Conservation (phyloP, 2,113 vertebrate genomes). For the Melanostigma gelatinosum region DNA sequence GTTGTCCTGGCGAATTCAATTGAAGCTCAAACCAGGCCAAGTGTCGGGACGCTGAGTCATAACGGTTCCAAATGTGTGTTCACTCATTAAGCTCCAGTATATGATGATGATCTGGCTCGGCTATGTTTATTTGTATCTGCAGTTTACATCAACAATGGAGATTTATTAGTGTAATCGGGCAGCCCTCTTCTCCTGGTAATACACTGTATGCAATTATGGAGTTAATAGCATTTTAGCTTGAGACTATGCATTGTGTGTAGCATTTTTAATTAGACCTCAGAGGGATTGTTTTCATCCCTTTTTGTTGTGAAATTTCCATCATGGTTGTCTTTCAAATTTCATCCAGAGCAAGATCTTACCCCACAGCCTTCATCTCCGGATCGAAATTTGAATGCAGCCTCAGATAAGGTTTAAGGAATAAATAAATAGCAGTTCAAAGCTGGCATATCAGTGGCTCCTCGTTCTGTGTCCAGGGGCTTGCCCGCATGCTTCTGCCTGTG, state of each 20-base stretch:
- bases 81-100: constrained; percentile 16
- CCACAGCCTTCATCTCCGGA: constrained; percentile 27
- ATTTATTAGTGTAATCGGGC: constrained; percentile 49
- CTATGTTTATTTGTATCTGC: constrained; percentile 33
- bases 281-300: constrained; percentile 21
- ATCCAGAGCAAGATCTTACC: constrained; percentile 31
- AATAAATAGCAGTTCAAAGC: constrained; percentile 70
- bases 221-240: constrained; percentile 59
- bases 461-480: constrained; percentile 51
- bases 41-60: constrained; percentile 15
- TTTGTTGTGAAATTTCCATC: constrained; percentile 13
- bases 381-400: constrained; percentile 58
- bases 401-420: constrained; percentile 54
- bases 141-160: constrained; percentile 38
- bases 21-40: constrained; percentile 30
- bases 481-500: constrained; percentile 51
- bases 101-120: constrained; percentile 37
- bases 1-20: constrained; percentile 25
- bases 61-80: constrained; percentile 40
- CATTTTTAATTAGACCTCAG: constrained; percentile 68
- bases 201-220: constrained; percentile 51
- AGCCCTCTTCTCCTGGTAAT: constrained; percentile 28
- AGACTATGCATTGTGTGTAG: constrained; percentile 50
- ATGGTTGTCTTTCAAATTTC: constrained; percentile 30
- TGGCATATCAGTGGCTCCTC: constrained; percentile 59